These are phyloP conservation scores for Catocala sponsa DNA, from an alignment of 2,888 invertebrate species.

Conservation along the genomic window DNA sequence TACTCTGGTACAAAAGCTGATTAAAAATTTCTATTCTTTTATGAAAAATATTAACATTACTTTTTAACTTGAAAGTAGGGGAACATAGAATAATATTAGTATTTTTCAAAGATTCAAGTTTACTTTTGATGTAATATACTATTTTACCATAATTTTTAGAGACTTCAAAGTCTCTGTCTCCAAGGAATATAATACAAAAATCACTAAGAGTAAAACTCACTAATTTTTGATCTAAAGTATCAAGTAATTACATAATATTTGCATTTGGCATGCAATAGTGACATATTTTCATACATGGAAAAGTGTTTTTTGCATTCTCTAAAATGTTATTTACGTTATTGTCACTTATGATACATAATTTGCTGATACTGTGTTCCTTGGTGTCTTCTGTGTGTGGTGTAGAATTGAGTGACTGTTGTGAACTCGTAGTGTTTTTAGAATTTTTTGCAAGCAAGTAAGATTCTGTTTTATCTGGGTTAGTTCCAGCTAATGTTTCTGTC, in stretches of 20 bases:
- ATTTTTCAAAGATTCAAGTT: background rate
- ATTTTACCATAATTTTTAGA: background rate
- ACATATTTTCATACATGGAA: background rate
- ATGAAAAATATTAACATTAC: background rate
- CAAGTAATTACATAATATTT: background rate
- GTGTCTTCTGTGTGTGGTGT: no score
- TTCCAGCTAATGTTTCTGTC: no score
- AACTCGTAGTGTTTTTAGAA: no score
- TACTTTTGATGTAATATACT: background rate
- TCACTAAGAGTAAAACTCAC: background rate
- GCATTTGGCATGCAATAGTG: background rate
- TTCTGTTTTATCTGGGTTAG: no score
- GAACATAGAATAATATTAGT: slow-evolving; percentile 1
- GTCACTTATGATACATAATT: background rate
- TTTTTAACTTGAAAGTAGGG: background rate
- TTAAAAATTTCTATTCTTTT: no score
- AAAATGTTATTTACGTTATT: background rate
- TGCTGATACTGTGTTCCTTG: no score
- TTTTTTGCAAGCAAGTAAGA: no score
- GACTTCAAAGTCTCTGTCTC: background rate
- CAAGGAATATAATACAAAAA: no score
- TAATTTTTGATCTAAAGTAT: background rate
- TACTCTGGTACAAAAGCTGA: no score
- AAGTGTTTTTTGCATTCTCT: background rate
- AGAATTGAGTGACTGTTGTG: no score